phyloP scores from a whole-genome alignment of 2,797 vertebrate genomes.

The Glyptemys insculpta region DNA sequence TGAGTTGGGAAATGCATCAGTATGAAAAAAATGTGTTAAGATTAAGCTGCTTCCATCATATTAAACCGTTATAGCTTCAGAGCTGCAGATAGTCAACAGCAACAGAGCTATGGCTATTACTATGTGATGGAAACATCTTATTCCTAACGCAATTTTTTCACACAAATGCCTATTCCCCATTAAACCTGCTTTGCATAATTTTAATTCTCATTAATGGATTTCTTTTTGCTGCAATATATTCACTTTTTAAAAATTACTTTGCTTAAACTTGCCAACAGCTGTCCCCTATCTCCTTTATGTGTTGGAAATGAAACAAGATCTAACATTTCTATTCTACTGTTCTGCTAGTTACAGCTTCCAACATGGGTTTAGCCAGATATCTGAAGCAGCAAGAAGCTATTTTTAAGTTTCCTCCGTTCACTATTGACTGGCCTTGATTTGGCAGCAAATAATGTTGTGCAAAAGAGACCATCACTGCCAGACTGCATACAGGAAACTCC shows the following conservation, averaged over 20 bases:
- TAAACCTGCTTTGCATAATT: background rate
- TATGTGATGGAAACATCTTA: background rate
- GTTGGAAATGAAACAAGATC: background rate
- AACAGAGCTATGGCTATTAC: background rate
- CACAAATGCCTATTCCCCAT: background rate
- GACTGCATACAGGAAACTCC: fast-evolving
- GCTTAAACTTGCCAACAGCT: background rate
- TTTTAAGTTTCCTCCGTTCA: background rate
- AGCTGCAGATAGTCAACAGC: background rate
- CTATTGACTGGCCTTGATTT: background rate
- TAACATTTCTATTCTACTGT: background rate
- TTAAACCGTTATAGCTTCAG: background rate
- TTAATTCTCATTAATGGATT: too few species aligned
- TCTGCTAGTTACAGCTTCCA: background rate
- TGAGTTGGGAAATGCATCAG: background rate
- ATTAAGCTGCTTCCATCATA: background rate
- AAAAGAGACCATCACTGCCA: too few species aligned
- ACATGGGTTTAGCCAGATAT: background rate
- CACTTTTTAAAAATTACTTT: background rate
- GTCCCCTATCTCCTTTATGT: background rate
- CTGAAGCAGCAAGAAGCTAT: background rate
- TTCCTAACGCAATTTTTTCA: background rate
- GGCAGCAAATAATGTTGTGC: background rate
- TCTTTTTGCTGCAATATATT: background rate
- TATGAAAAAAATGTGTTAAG: background rate